These are phyloP conservation scores for Vireo griseus DNA, from an alignment of 2,797 vertebrate genomes.

Conservation along the genomic window DNA sequence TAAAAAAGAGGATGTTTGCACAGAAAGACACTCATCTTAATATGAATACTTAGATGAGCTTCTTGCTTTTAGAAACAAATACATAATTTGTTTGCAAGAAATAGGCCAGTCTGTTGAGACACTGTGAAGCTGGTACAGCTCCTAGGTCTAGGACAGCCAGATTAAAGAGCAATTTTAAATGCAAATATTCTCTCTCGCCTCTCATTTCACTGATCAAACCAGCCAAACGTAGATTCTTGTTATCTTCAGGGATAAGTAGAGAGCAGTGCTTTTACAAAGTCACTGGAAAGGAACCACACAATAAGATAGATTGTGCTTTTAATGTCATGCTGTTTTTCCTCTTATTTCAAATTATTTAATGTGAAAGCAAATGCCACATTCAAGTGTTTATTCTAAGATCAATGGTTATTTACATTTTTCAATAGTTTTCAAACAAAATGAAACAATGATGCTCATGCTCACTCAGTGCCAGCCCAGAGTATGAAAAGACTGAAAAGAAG, in stretches of 20 bases:
- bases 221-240: neutral
- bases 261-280: neutral
- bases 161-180: constrained; percentile 28
- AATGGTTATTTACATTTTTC: constrained; percentile 7
- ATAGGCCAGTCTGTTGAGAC: neutral
- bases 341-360: constrained; percentile 23
- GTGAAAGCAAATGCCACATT: neutral
- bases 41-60: neutral
- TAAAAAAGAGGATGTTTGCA: neutral
- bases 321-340: constrained; percentile 1
- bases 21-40: neutral
- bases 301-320: constrained; percentile 18
- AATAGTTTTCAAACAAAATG: constrained; percentile 21
- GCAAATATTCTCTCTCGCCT: neutral
- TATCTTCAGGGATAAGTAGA: neutral
- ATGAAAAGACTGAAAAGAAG: neutral
- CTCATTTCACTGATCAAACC: neutral
- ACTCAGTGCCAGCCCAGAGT: neutral
- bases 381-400: constrained; percentile 26
- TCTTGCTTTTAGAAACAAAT: neutral
- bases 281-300: neutral
- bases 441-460: neutral
- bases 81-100: neutral
- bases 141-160: neutral
- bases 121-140: neutral